These are phyloP conservation scores for Morpho helenor DNA, from an alignment of 2,888 invertebrate species.

Conservation along the genomic window DNA sequence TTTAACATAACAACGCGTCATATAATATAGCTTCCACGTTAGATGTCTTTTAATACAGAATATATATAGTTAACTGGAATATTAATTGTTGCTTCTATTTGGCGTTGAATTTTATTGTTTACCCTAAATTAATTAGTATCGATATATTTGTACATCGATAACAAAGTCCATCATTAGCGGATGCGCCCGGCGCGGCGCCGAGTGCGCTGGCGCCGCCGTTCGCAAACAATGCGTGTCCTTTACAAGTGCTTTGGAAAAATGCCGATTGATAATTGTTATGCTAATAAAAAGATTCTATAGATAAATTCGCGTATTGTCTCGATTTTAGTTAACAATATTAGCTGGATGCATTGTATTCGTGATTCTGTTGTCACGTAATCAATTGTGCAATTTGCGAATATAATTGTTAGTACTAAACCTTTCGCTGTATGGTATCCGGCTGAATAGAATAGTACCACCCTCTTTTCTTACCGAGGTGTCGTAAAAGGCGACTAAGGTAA, in stretches of 20 bases:
- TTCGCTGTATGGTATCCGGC: no score
- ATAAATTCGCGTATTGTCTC: constrained; percentile 34
- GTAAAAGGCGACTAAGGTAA: no score
- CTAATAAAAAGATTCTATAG: constrained; percentile 46
- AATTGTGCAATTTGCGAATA: not conserved
- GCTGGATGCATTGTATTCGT: constrained; percentile 4
- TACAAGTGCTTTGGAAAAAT: constrained; percentile 52
- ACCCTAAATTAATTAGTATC: constrained; percentile 27
- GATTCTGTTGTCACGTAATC: not conserved
- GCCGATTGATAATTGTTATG: constrained; percentile 64
- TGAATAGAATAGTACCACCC: no score
- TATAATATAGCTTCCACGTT: no score
- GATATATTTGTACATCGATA: constrained; percentile 34
- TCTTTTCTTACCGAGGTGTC: no score
- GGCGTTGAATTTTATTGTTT: no score
- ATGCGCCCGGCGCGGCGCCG: constrained; percentile 56
- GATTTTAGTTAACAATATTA: constrained; percentile 12
- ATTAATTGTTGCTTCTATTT: no score
- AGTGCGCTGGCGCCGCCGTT: constrained; percentile 47
- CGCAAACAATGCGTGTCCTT: constrained; percentile 67
- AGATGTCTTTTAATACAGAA: no score
- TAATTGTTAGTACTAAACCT: no score
- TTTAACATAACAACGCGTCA: no score
- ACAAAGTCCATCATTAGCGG: constrained; percentile 61
- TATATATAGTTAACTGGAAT: no score